These are phyloP conservation scores for Clunio marinus DNA, from an alignment of 2,888 invertebrate genomes.

Conservation along the genomic window DNA sequence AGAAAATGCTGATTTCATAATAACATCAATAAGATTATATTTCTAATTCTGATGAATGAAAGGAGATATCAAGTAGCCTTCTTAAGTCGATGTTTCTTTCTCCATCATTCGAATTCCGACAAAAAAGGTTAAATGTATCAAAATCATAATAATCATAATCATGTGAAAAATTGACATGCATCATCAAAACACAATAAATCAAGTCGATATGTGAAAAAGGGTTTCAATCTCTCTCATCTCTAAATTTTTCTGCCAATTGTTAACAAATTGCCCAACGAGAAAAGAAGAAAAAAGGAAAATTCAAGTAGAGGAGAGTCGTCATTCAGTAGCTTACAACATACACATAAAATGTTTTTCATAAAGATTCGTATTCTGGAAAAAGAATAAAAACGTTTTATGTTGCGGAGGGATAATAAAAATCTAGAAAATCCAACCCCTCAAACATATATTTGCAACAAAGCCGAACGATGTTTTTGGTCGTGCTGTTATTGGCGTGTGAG, in stretches of 20 bases:
- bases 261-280: constrained; percentile 23
- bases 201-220: constrained; percentile 31
- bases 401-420: constrained; percentile 38
- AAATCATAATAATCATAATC: neutral
- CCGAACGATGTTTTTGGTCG: neutral
- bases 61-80: too few relatives aligned
- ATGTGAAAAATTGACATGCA: too few relatives aligned
- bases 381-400: constrained; percentile 18
- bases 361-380: neutral
- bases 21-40: too few relatives aligned
- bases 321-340: constrained; percentile 8
- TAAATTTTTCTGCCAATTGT: constrained; percentile 6
- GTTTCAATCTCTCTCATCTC: constrained; percentile 16
- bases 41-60: too few relatives aligned
- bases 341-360: constrained; percentile 6
- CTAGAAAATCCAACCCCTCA: constrained; percentile 38
- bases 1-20: too few relatives aligned
- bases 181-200: constrained; percentile 24
- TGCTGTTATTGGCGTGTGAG: constrained; percentile 36
- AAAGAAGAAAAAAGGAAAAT: constrained; percentile 15
- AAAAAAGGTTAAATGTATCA: neutral
- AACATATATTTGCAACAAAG: neutral
- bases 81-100: too few relatives aligned
- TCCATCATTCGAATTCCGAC: too few relatives aligned
- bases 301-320: neutral